These are phyloP conservation scores for Camptogramma bilineatum DNA, from an alignment of 2,888 invertebrate genomes.

Conservation along the genomic window DNA sequence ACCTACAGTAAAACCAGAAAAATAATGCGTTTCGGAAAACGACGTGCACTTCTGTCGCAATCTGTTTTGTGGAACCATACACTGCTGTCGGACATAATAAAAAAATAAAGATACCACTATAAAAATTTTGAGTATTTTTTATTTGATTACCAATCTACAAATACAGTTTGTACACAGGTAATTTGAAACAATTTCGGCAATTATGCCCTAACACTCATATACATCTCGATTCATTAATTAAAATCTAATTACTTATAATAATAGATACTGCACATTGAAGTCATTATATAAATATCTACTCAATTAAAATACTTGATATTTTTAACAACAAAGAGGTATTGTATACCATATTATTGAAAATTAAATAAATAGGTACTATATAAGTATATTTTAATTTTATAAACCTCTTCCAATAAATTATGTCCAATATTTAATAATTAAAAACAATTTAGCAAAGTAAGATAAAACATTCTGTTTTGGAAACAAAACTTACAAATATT, in stretches of 20 bases:
- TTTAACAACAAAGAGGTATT: constrained; percentile 50
- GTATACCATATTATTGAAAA: constrained; percentile 50
- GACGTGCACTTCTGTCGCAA: too few relatives aligned
- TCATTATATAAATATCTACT: constrained; percentile 27
- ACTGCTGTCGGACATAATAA: too few relatives aligned
- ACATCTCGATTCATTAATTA: constrained; percentile 60
- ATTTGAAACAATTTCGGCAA: constrained; percentile 72
- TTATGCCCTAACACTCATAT: constrained; percentile 76
- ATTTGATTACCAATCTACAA: constrained; percentile 77
- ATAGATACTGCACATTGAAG: constrained; percentile 25
- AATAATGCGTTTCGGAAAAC: too few relatives aligned
- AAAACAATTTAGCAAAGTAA: background rate
- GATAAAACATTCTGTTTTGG: background rate
- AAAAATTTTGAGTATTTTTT: constrained; percentile 48
- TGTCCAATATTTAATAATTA: background rate
- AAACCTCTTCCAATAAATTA: background rate
- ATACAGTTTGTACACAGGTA: constrained; percentile 77
- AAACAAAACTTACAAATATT: background rate
- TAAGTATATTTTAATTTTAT: constrained; percentile 4
- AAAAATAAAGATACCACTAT: constrained; percentile 7
- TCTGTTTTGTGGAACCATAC: too few relatives aligned
- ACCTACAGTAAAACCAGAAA: too few relatives aligned
- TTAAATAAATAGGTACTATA: constrained; percentile 36
- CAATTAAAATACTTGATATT: constrained; percentile 40
- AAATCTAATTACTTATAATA: constrained; percentile 45